Evolutionary conservation across 1,140 invertebrate genomes (phyloP).

Genomic region (Drosophila nebulosa): DNA sequence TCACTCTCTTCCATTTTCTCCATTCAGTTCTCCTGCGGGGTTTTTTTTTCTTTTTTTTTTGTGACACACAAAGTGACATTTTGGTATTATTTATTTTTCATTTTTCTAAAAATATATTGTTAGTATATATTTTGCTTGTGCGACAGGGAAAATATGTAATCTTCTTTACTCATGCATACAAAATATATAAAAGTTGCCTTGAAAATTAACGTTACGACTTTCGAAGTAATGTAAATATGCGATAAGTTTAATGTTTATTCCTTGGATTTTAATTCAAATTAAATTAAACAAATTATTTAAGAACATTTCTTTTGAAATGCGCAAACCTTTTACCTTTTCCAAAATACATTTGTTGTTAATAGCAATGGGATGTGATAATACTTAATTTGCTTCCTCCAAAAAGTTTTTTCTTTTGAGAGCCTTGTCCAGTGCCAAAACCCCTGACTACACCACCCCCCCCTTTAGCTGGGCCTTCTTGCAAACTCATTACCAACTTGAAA

Average conservation of each 20-base stretch:
- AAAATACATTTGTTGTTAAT: conserved; percentile 1
- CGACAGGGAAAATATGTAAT: too few relatives aligned
- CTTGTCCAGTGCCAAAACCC: background rate
- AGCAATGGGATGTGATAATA: conserved; percentile 1
- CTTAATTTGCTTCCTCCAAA: background rate
- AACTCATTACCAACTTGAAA: conserved; percentile 44
- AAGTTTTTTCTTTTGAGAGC: background rate
- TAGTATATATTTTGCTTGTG: too few relatives aligned
- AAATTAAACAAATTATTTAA: too few relatives aligned
- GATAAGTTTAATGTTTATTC: too few relatives aligned
- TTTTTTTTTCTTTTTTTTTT: background rate
- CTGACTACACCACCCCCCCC: too few relatives aligned
- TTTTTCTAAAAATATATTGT: background rate
- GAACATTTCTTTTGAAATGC: too few relatives aligned
- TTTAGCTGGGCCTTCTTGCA: background rate
- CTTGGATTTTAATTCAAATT: too few relatives aligned
- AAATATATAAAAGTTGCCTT: too few relatives aligned
- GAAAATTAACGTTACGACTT: too few relatives aligned
- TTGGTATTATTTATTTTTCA: background rate
- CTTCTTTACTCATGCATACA: too few relatives aligned
- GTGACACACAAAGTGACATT: background rate
- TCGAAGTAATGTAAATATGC: too few relatives aligned
- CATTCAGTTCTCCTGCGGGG: background rate
- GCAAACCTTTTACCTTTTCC: too few relatives aligned
- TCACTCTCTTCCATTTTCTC: background rate